phyloP scores from a whole-genome alignment of 2,888 invertebrate genomes.

The Boloria euphrosyne region DNA sequence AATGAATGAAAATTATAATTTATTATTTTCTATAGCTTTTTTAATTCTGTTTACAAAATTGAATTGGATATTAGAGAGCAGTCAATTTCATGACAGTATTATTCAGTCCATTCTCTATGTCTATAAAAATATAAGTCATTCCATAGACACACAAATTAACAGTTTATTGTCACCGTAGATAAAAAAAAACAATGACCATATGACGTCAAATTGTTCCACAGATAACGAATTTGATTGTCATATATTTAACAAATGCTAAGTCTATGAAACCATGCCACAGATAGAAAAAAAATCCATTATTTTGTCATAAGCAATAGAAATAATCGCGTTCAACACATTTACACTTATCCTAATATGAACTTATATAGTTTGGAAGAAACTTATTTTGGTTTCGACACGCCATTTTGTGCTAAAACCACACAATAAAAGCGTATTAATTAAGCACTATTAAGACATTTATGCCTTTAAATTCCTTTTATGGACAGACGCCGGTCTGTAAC shows the following conservation, averaged over 20 bases:
- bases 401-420: slow-evolving; percentile 8
- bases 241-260: not conserved
- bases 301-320: slow-evolving; percentile 24
- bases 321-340: slow-evolving; percentile 39
- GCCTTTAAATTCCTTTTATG: slow-evolving; percentile 15
- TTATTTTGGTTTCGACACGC: slow-evolving; percentile 16
- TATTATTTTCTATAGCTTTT: too few species aligned
- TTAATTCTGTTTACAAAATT: too few species aligned
- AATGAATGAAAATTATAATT: too few species aligned
- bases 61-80: too few species aligned
- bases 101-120: too few species aligned
- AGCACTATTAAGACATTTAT: slow-evolving; percentile 10
- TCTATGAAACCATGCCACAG: slow-evolving; percentile 18
- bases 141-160: slow-evolving; percentile 32
- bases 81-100: too few species aligned
- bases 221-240: not conserved
- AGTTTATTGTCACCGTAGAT: not conserved
- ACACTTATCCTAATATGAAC: slow-evolving; percentile 63
- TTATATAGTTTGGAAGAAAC: slow-evolving; percentile 34
- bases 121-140: not conserved
- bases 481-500: slow-evolving; percentile 4
- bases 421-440: slow-evolving; percentile 15
- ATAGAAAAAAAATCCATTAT: slow-evolving; percentile 13
- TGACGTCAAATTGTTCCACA: too few species aligned
- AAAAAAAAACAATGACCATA: not conserved